A percentile compares a stretch with the other conserved stretches of the same genome.
Evolutionary conservation across 2,113 vertebrate genomes (phyloP).

Genomic region (Malurus cyaneus): DNA sequence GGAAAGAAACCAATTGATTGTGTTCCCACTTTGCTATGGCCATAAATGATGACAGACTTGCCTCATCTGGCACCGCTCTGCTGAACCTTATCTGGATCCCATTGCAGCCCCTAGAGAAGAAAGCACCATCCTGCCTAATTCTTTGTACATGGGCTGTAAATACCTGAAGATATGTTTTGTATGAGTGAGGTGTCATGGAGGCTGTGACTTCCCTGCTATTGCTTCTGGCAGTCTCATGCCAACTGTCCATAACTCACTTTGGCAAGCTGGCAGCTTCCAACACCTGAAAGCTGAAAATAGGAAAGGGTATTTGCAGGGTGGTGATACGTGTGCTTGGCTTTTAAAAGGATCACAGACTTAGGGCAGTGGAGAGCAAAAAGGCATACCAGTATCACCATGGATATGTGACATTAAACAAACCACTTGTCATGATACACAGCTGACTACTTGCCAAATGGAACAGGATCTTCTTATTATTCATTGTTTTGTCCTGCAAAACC

Average conservation of each 20-base stretch:
- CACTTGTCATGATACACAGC: conserved; percentile 45
- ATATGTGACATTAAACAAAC: conserved; percentile 63
- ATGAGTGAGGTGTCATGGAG: background rate
- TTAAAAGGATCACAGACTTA: conserved; percentile 11
- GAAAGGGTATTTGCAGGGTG: conserved; percentile 46
- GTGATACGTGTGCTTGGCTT: conserved; percentile 17
- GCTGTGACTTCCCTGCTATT: background rate
- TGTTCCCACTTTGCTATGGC: background rate
- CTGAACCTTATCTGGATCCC: background rate
- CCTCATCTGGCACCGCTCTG: accelerated
- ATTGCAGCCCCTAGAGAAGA: background rate
- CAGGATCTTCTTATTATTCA: conserved; percentile 30
- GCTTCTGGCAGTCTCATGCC: background rate
- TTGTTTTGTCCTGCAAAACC: conserved; percentile 26
- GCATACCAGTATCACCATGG: conserved; percentile 37
- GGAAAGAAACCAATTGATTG: conserved; percentile 35
- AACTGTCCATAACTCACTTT: conserved; percentile 20
- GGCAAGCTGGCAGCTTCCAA: conserved; percentile 33
- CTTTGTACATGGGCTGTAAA: background rate
- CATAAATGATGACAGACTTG: background rate
- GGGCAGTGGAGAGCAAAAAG: conserved; percentile 42
- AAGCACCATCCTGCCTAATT: background rate
- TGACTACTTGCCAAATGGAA: conserved; percentile 46
- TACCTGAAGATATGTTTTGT: background rate
- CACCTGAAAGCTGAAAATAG: conserved; percentile 47